Evolutionary conservation across 2,113 vertebrate genomes (phyloP), one percentile per base, ranked within the genome.

Genomic region (Stictonetta naevosa): DNA sequence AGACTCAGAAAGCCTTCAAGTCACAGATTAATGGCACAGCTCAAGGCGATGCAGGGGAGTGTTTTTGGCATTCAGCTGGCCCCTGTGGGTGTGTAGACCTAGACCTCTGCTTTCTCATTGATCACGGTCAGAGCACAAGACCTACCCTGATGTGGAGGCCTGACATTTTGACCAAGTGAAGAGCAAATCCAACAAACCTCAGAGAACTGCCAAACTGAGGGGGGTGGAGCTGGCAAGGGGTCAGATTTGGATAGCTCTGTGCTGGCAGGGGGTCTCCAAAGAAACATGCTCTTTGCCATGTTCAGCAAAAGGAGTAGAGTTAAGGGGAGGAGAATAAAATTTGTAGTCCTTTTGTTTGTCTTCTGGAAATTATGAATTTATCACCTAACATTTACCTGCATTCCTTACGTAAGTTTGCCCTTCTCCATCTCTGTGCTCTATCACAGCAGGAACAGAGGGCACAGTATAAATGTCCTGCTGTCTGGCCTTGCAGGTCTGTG

Each of bases 91-190:
- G 0, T 66, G 26, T 11, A 62, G 59, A 63, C 3, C 44, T 25
- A 52, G 50, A 52, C 23, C 23, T 62, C 50, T 77, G 29, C 6
- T 56, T 79, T 84, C 10, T 2, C 18, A 1, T 1, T 20, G 31
- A 12, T 66, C 8, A 0, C 0, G 1, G 21, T 29, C 29, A 63
- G 12, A 78, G 31, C n/a, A 44, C 0, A 2, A 72, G 36, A 33
- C 52, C 31, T 76, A 25, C 17, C 10, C 31, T 66, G 23, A n/a
- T n/a, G 53, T 3, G 16, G 7, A 2, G 19, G 13, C 4, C 2
- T 81, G 50, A 53, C 6, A 20, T 28, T 80, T 52, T 42, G 40
- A 5, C 46, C 19, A 60, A 26, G 12, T 21, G 34, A 56, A 64
- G 20, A 75, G 14, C 46, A 88, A 73, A 77, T 12, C 8, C 48